phyloP scores from a whole-genome alignment of 2,888 invertebrate genomes.

The Apodemia hepburni region DNA sequence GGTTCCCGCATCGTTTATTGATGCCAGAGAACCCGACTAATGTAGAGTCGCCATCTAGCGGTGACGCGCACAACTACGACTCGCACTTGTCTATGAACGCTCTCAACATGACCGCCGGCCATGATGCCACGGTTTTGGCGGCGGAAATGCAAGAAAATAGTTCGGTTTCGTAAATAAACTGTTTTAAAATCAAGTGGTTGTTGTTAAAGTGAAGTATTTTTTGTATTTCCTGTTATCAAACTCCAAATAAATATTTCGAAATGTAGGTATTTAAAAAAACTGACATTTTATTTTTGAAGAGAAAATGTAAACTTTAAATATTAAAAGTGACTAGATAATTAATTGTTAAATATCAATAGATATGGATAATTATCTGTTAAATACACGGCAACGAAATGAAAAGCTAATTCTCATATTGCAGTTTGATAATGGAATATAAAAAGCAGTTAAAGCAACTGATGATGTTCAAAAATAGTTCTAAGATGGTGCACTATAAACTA shows the following conservation, averaged over 20 bases:
- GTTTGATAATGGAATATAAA: slow-evolving; percentile 32
- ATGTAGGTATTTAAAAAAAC: neutral
- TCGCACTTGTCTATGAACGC: slow-evolving; percentile 66
- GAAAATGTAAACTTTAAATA: neutral
- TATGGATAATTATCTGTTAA: neutral
- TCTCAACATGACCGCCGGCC: slow-evolving; percentile 77
- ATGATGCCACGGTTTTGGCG: slow-evolving; percentile 70
- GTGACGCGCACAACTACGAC: slow-evolving; percentile 73
- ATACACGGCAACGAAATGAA: neutral
- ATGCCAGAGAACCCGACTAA: slow-evolving; percentile 82
- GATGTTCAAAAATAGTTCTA: slow-evolving; percentile 75
- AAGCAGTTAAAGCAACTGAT: slow-evolving; percentile 61
- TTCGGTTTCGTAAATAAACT: slow-evolving; percentile 55
- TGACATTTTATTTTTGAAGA: neutral
- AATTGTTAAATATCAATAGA: neutral
- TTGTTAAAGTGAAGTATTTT: slow-evolving; percentile 43
- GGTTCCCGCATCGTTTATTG: slow-evolving; percentile 89
- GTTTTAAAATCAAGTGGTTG: slow-evolving; percentile 34
- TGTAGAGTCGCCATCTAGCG: slow-evolving; percentile 66
- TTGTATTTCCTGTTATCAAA: slow-evolving; percentile 27
- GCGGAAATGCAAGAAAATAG: slow-evolving; percentile 61
- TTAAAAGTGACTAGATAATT: neutral
- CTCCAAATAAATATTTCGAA: neutral
- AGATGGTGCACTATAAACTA: slow-evolving; percentile 54
- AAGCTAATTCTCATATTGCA: neutral